Base-by-base conservation (phyloP, 2,888 invertebrate species). In the Flexamia atlantica region DNA sequence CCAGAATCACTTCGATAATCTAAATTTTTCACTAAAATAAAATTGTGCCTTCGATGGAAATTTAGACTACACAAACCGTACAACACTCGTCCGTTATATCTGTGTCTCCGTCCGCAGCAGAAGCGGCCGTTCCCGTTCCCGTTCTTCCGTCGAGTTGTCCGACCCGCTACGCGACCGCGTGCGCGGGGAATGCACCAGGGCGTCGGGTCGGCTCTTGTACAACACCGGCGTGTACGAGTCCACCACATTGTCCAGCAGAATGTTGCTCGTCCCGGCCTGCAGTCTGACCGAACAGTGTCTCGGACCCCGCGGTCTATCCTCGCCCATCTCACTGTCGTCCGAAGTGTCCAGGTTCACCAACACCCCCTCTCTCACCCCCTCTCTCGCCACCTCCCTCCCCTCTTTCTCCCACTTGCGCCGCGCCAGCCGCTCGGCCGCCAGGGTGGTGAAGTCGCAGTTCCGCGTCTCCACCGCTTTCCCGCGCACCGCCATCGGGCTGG, bases 231-330 rank as follows among this genome's bases (percentile, higher is more conserved):
- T 93, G 72, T 88, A 88, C 17, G 85, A 84, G 60, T 85, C 83
- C 12, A 86, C 87, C 20, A 95, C 94, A 88, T 95, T 96, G 89
- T 96, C 96, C 30, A 96, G 90, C 5, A 96, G 90, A 88, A 96
- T 95, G 89, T 96, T 96, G 89, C 95, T 95, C 14, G 95, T 95
- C 7, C 95, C 95, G 7, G 94, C 94, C 88, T 95, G 95, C 88
- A 96, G 92, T 50, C 95, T 92, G 88, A 96, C 92, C 81, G 96
- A 94, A 88, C 96, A 96, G 87, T 95, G 94, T 85, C 96, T 92
- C 0, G 96, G 95, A 0, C 95, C 95, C 23, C 64, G 60, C 23
- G 84, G 68, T 57, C 42, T 81, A 36, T 64, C 60, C 36, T 81
- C 68, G 3, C 36, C 36, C 68, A 68, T 60, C 50, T 74, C 76